A percentile compares a stretch with the other conserved stretches of the same genome.
Evolutionary conservation across 2,888 invertebrate species (phyloP).

Genomic region (Aleiodes testaceus): DNA sequence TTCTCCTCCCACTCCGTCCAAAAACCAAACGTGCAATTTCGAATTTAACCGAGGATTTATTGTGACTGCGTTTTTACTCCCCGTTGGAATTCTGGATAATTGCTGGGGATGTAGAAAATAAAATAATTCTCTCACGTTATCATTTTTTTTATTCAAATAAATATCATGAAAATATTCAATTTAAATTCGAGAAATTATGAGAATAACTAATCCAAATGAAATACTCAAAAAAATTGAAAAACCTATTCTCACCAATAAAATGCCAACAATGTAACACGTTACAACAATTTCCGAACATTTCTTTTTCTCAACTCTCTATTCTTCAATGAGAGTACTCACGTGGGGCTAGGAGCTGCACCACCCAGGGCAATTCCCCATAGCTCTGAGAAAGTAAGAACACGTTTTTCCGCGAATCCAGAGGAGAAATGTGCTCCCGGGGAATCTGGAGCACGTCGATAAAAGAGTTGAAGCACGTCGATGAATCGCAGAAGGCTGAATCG

Average conservation of each 20-base stretch:
- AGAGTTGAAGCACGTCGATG: constrained; percentile 51
- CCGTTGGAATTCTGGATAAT: no score
- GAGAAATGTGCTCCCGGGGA: constrained; percentile 45
- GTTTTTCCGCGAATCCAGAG: constrained; percentile 23
- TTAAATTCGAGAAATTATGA: no score
- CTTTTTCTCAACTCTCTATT: neutral
- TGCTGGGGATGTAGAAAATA: no score
- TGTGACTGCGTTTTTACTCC: neutral
- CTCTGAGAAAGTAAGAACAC: constrained; percentile 35
- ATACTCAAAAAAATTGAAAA: no score
- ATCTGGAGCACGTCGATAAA: constrained; percentile 54
- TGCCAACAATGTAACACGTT: no score
- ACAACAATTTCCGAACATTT: neutral
- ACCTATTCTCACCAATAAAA: no score
- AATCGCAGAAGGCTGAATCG: constrained; percentile 47
- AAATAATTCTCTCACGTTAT: no score
- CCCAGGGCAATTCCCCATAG: constrained; percentile 28
- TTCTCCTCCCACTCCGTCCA: neutral
- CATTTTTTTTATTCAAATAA: no score
- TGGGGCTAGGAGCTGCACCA: constrained; percentile 6
- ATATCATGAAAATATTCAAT: no score
- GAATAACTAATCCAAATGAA: no score
- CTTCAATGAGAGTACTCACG: constrained; percentile 7
- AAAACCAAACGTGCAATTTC: constrained; percentile 53
- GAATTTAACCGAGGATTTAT: constrained; percentile 50